Conservation (phyloP, 1,140 invertebrate species). For the Aphis craccivora region DNA sequence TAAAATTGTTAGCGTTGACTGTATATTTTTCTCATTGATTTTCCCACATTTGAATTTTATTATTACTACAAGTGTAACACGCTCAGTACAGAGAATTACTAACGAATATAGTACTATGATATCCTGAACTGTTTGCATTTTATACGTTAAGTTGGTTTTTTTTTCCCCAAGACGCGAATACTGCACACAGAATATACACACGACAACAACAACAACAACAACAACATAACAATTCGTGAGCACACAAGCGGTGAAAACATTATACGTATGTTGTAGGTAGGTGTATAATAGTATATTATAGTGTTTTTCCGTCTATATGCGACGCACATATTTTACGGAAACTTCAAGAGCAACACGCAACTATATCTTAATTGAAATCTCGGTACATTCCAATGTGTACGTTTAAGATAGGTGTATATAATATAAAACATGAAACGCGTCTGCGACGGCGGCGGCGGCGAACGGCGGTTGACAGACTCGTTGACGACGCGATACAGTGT, state of each 20-base stretch:
- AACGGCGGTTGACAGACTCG: not conserved
- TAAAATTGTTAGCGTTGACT: too few species aligned
- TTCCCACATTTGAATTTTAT: not conserved
- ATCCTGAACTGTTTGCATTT: not conserved
- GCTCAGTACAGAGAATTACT: too few species aligned
- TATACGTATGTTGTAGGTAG: not conserved
- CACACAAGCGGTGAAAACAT: not conserved
- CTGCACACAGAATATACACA: too few species aligned
- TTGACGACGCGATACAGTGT: not conserved
- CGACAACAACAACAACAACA: too few species aligned
- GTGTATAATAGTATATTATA: not conserved
- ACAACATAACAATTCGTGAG: not conserved
- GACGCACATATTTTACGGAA: not conserved
- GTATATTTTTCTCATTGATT: not conserved
- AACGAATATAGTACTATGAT: not conserved
- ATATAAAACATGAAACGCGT: not conserved
- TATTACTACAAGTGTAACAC: not conserved
- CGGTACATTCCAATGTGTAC: not conserved
- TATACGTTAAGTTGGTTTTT: not conserved
- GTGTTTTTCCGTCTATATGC: not conserved
- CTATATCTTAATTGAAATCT: conserved; percentile 34
- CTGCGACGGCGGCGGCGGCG: too few species aligned
- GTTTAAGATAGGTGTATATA: not conserved
- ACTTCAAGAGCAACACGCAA: not conserved
- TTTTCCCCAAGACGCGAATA: not conserved